These are phyloP conservation scores for Sula dactylatra DNA, from an alignment of 2,113 vertebrate species.

Conservation along the genomic window DNA sequence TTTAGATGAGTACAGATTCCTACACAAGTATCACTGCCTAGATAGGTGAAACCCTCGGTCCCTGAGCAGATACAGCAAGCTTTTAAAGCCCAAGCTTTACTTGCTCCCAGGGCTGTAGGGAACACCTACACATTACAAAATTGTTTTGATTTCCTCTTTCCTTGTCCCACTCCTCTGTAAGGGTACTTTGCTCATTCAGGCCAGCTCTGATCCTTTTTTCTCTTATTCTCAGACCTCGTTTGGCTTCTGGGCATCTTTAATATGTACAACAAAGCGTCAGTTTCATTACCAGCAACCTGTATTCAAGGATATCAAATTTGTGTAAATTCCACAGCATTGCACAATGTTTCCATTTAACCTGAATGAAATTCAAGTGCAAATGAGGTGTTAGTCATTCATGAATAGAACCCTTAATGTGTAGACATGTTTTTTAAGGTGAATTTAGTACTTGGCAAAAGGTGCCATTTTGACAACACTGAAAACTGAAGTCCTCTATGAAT, in stretches of 20 bases:
- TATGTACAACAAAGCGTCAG: slow-evolving; percentile 57
- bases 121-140: not conserved
- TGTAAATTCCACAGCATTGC: slow-evolving; percentile 67
- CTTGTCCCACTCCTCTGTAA: not conserved
- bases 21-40: not conserved
- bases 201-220: slow-evolving; percentile 15
- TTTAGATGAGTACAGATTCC: not conserved
- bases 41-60: not conserved
- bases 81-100: not conserved
- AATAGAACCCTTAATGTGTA: slow-evolving; percentile 57
- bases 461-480: slow-evolving; percentile 14
- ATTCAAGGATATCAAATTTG: slow-evolving; percentile 71
- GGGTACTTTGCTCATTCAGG: not conserved
- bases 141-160: slow-evolving; percentile 21
- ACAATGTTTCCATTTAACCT: slow-evolving; percentile 69
- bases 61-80: not conserved
- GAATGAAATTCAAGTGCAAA: slow-evolving; percentile 73
- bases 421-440: slow-evolving; percentile 46
- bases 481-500: slow-evolving; percentile 9
- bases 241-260: slow-evolving; percentile 62
- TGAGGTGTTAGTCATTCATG: slow-evolving; percentile 66
- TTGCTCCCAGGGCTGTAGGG: not conserved
- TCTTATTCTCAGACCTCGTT: slow-evolving; percentile 14
- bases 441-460: slow-evolving; percentile 44
- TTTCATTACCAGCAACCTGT: slow-evolving; percentile 69